Evolutionary conservation across 2,888 invertebrate species (phyloP).

Genomic region (Ashinkailepas kermadecensis): DNA sequence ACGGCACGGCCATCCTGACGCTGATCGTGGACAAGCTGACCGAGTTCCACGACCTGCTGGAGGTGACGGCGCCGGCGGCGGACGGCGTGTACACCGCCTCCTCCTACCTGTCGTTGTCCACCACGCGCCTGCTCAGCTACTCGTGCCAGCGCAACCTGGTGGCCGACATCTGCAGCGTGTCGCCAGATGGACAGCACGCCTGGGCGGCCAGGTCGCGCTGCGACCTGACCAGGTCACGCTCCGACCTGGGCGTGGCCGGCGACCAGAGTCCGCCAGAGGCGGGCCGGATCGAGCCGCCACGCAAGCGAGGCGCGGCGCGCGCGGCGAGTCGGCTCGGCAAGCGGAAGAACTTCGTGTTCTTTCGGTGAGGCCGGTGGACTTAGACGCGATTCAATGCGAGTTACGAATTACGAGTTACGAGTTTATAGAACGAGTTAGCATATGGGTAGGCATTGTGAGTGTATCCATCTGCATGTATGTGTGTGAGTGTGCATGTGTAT

Average conservation of each 20-base stretch:
- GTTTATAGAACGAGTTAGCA: too few species aligned
- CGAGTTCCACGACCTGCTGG: conserved; percentile 49
- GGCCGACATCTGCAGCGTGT: not conserved
- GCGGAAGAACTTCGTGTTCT: conserved; percentile 5
- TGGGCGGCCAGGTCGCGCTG: conserved; percentile 7
- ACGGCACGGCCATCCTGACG: conserved; percentile 39
- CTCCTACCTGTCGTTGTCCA: conserved; percentile 5
- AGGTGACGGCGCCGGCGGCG: conserved; percentile 67
- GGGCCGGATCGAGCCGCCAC: not conserved
- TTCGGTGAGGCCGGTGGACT: not conserved
- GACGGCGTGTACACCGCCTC: conserved; percentile 45
- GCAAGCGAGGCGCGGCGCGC: not conserved
- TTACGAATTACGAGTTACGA: too few species aligned
- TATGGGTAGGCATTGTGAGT: too few species aligned
- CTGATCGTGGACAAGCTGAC: conserved; percentile 43
- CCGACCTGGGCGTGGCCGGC: not conserved
- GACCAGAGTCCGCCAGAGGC: not conserved
- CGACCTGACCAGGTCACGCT: conserved; percentile 18
- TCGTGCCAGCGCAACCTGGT: conserved; percentile 7
- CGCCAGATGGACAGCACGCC: not conserved
- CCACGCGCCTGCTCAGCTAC: conserved; percentile 19
- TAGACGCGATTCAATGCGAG: too few species aligned
- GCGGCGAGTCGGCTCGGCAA: not conserved
- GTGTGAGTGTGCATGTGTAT: too few species aligned
- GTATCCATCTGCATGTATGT: too few species aligned